Conservation (phyloP, 2,888 invertebrate genomes). For the Teleiodes luculella region DNA sequence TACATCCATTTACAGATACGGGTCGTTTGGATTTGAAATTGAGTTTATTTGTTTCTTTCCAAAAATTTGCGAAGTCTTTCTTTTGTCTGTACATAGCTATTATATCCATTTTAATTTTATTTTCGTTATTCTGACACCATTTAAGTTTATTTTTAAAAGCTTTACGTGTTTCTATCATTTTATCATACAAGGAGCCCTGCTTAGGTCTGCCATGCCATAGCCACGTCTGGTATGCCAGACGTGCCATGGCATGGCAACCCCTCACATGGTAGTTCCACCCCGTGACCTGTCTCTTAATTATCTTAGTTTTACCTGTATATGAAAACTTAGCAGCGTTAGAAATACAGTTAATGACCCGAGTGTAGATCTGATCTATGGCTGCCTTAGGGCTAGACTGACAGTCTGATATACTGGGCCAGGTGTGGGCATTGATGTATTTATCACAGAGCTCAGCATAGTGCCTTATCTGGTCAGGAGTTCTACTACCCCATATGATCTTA, state of each 20-base stretch:
- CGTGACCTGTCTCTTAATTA: not conserved
- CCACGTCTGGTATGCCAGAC: not conserved
- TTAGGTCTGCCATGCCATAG: not conserved
- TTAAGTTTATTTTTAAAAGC: not conserved
- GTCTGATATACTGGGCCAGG: not conserved
- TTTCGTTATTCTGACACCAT: not conserved
- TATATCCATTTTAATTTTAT: not conserved
- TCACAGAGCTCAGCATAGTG: not conserved
- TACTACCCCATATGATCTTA: not conserved
- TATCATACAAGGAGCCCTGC: not conserved
- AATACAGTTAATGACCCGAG: not conserved
- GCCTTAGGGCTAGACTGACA: not conserved
- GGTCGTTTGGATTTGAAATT: no score
- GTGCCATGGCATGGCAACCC: not conserved
- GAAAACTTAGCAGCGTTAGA: not conserved
- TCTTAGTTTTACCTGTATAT: not conserved
- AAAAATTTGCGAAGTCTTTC: no score
- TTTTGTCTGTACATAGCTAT: not conserved
- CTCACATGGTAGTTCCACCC: conserved; percentile 1
- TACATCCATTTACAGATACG: not conserved
- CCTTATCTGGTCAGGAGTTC: not conserved
- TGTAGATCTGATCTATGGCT: not conserved
- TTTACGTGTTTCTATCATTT: not conserved
- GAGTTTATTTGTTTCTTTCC: no score
- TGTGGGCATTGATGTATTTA: not conserved